phyloP scores from a whole-genome alignment of 2,888 invertebrate genomes.

The Dioctria rufipes region DNA sequence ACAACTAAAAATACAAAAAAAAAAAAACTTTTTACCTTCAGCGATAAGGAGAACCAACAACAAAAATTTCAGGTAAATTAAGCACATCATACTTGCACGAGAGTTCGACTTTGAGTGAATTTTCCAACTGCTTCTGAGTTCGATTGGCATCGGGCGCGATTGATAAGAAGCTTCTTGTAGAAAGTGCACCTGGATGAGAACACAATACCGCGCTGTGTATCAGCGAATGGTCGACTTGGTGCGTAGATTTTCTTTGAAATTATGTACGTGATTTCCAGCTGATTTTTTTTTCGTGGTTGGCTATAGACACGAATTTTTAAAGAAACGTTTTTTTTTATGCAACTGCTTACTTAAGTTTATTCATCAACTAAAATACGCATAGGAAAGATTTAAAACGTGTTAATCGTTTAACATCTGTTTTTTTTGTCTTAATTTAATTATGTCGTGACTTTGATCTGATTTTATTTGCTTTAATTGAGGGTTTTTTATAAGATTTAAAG shows the following conservation, averaged over 20 bases:
- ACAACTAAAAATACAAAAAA: background rate
- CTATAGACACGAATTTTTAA: too few species aligned
- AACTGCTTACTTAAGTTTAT: too few species aligned
- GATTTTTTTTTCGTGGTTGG: too few species aligned
- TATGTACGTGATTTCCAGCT: too few species aligned
- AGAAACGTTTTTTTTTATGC: too few species aligned
- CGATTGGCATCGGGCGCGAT: constrained; percentile 29
- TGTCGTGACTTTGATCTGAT: too few species aligned
- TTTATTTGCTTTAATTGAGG: too few species aligned
- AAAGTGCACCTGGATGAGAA: background rate
- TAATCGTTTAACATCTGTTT: too few species aligned
- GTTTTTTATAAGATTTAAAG: too few species aligned
- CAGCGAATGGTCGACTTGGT: background rate
- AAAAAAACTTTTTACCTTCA: background rate
- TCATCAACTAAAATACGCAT: too few species aligned
- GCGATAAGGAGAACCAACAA: background rate
- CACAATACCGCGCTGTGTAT: background rate
- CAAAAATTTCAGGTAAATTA: constrained; percentile 18
- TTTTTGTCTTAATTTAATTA: too few species aligned
- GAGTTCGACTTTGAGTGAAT: constrained; percentile 27
- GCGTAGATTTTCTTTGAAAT: background rate
- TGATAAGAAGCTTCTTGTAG: constrained; percentile 40
- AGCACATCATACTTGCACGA: constrained; percentile 34
- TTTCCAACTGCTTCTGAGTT: constrained; percentile 18
- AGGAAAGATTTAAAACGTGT: too few species aligned